Conservation (phyloP, 2,797 vertebrate species). For the Phrynocephalus forsythii region DNA sequence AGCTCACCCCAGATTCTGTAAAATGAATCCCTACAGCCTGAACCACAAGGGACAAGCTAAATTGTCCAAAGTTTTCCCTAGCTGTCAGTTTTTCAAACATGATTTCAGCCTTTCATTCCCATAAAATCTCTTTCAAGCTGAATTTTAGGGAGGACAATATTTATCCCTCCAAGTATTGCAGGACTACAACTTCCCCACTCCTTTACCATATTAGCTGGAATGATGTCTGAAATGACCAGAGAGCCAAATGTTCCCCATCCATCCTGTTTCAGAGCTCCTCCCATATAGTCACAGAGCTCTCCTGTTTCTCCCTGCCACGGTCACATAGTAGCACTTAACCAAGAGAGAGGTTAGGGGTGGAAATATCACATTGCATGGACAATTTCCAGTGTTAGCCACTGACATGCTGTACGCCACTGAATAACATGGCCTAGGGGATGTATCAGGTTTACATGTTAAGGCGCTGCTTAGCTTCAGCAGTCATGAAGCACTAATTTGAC, state of each 20-base stretch:
- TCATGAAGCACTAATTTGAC: constrained; percentile 1
- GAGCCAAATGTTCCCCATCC: background rate
- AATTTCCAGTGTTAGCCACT: background rate
- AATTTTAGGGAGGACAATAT: background rate
- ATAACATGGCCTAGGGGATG: background rate
- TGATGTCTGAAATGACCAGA: background rate
- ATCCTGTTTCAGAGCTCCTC: background rate
- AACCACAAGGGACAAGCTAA: background rate
- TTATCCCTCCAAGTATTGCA: background rate
- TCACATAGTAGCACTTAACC: background rate
- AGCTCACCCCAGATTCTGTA: background rate
- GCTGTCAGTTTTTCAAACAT: too few relatives aligned
- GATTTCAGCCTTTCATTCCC: background rate
- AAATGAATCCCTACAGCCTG: background rate
- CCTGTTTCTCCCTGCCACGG: background rate
- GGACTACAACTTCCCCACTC: background rate
- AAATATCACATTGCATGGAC: constrained; percentile 4
- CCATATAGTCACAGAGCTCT: background rate
- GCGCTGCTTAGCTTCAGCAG: background rate
- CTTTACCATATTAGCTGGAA: background rate
- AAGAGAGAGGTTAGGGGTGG: background rate
- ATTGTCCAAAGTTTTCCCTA: too few relatives aligned
- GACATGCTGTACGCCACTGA: background rate
- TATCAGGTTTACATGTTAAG: background rate
- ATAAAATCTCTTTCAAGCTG: background rate